Conservation (phyloP, 1,140 invertebrate species). For the Drosophila sproati region DNA sequence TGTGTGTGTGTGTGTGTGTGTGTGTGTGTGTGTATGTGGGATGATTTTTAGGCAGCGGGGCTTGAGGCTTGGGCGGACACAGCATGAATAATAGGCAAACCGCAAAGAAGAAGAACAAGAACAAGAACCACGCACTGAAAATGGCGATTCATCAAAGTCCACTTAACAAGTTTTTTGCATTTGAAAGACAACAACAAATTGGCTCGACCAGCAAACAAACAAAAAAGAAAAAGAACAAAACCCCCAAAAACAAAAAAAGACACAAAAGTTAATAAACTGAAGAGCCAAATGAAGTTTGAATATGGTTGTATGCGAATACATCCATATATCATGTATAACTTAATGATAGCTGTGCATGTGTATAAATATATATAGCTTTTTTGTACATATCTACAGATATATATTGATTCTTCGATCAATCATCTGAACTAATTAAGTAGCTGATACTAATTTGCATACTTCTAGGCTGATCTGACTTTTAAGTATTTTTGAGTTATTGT, state of each 20-base stretch:
- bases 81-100: constrained; percentile 72
- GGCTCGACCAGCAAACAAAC: constrained; percentile 1
- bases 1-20: background rate
- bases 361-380: background rate
- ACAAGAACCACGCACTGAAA: constrained; percentile 53
- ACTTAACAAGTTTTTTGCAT: constrained; percentile 81
- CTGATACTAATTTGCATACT: constrained; percentile 36
- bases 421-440: constrained; percentile 4
- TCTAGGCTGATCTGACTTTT: constrained; percentile 15
- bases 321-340: background rate
- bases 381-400: background rate
- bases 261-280: constrained; percentile 6
- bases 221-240: constrained; percentile 16
- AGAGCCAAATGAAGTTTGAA: constrained; percentile 4
- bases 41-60: constrained; percentile 9
- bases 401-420: background rate
- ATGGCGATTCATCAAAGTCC: constrained; percentile 82
- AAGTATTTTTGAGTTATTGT: background rate
- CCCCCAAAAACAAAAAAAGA: constrained; percentile 1
- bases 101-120: constrained; percentile 26
- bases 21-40: constrained; percentile 2
- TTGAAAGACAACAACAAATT: constrained; percentile 60
- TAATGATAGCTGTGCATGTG: background rate
- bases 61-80: constrained; percentile 14
- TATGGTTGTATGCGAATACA: background rate